Evolutionary conservation across 64 coral and sea anemone genomes (phyloP), one percentile per base, ranked within the genome.

Genomic region (Montipora capricornis): DNA sequence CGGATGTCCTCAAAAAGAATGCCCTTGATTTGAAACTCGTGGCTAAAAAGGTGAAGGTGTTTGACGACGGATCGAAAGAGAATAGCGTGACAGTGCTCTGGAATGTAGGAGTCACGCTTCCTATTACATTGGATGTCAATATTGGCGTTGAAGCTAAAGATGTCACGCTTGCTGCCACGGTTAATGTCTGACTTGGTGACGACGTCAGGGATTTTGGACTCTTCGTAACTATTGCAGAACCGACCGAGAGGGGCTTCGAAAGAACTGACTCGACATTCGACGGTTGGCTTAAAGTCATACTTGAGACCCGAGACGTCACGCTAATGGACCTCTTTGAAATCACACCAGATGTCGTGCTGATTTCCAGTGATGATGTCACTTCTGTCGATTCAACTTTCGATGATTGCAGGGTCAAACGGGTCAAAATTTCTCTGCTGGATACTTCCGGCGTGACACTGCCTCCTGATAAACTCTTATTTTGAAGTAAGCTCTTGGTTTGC

Each of bases 141-240:
- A 59, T 80, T 68, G 77, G 14, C 16, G 58, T 48, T 5, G 50
- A 37, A 37, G 37, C 19, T 8, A 70, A 45, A 71, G 64, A 44
- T 24, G 67, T 82, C 49, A 37, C 15, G 62, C 64, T 58, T 58
- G 87, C n/a, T 51, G 15, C 0, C 49, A 76, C 75, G 71, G 73
- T 73, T 29, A 17, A 13, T 20, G 73, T 8, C 22, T 76, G 37
- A 37, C 37, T 37, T 37, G 37, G 37, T 37, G 37, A 37, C 37
- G 37, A 37, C 37, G 37, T 44, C 57, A 16, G 49, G 8, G 70
- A 46, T 22, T 73, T 88, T 73, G 15, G 8, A 60, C 70, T 68
- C 45, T 3, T 44, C 15, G 47, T 75, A 37, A 70, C 60, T 87
- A 70, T 59, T 62, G 60, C 45, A 87, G 67, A 87, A 87, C 61